Conservation (phyloP, 2,797 vertebrate species). For the Sebastes oblongus region DNA sequence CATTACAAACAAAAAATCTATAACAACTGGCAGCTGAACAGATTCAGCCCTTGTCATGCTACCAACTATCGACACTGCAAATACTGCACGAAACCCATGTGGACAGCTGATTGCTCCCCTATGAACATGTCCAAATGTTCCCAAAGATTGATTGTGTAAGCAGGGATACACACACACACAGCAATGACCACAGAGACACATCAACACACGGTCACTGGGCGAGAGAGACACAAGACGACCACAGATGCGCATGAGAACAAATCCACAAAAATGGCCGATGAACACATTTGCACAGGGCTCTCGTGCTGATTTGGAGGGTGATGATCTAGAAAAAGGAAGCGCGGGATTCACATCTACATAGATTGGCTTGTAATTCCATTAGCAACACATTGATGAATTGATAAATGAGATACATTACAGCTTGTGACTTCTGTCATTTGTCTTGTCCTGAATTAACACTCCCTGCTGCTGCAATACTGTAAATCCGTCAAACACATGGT, state of each 20-base stretch:
- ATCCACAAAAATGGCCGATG: neutral
- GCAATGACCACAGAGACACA: neutral
- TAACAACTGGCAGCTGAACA: neutral
- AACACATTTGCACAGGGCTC: neutral
- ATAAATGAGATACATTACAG: neutral
- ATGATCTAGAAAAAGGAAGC: neutral
- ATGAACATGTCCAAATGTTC: neutral
- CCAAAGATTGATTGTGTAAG: neutral
- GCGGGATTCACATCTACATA: neutral
- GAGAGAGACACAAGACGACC: neutral
- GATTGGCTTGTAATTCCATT: neutral
- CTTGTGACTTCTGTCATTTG: neutral
- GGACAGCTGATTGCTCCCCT: neutral
- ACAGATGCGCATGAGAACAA: neutral
- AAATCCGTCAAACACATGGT: neutral
- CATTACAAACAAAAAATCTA: constrained; percentile 1
- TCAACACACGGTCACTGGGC: neutral
- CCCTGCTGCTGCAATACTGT: neutral
- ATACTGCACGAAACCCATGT: neutral
- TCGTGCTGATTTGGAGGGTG: neutral
- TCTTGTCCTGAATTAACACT: neutral
- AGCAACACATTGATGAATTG: neutral
- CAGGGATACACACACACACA: neutral
- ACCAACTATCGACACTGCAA: neutral
- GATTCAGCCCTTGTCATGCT: neutral